Percentiles rank a stretch among this genome's conserved stretches.
These are phyloP conservation scores for Acrocephalus kingi DNA, from an alignment of 2,113 vertebrate genomes.

Conservation along the genomic window DNA sequence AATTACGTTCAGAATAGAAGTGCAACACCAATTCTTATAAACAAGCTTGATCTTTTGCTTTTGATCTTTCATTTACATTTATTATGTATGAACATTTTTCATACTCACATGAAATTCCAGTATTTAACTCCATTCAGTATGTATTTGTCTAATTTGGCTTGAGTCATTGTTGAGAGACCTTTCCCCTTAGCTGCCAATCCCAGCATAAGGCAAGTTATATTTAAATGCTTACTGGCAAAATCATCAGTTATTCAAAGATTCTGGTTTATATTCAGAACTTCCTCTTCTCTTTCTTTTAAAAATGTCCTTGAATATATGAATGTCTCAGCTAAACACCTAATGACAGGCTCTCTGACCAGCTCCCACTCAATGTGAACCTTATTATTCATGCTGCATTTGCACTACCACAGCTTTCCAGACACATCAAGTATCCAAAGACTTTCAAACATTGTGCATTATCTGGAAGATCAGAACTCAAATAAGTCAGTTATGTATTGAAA, in stretches of 20 bases:
- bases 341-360: neutral
- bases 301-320: neutral
- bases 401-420: neutral
- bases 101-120: neutral
- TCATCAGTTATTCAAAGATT: neutral
- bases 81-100: neutral
- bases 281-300: neutral
- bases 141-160: neutral
- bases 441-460: neutral
- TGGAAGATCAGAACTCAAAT: neutral
- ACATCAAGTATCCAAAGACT: neutral
- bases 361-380: neutral
- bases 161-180: neutral
- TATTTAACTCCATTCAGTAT: neutral
- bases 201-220: neutral
- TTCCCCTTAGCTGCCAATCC: neutral
- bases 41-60: neutral
- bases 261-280: neutral
- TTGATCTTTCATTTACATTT: neutral
- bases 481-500: neutral
- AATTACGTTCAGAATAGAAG: neutral
- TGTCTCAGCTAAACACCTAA: neutral
- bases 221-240: conserved; percentile 25
- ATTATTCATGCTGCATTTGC: neutral
- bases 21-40: neutral